Conservation (phyloP, 2,888 invertebrate species). For the Pyrgus malvae region DNA sequence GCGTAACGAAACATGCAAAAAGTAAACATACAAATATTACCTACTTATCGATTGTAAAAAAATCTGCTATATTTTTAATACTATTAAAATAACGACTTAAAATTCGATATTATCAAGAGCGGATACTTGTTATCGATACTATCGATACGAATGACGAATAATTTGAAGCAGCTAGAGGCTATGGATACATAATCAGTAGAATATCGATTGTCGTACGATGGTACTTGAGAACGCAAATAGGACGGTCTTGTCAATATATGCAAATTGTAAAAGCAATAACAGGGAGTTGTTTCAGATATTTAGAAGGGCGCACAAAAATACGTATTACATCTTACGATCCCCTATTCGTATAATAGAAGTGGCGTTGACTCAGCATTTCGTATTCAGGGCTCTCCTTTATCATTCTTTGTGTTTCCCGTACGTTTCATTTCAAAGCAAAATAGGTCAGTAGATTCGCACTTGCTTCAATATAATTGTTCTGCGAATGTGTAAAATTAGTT, state of each 20-base stretch:
- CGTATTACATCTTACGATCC: conserved; percentile 34
- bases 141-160: no score
- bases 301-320: conserved; percentile 27
- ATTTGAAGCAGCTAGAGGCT: no score
- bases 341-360: conserved; percentile 45
- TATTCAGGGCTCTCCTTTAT: conserved; percentile 59
- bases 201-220: no score
- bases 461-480: conserved; percentile 47
- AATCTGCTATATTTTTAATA: no score
- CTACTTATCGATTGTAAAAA: no score
- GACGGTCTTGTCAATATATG: neutral
- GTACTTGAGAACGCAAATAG: no score
- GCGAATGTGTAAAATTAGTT: conserved; percentile 28
- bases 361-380: conserved; percentile 62
- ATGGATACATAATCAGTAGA: no score
- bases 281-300: conserved; percentile 5
- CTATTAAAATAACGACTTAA: no score
- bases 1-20: no score
- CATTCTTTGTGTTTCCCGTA: conserved; percentile 61
- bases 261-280: conserved; percentile 7
- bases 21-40: no score
- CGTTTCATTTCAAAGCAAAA: conserved; percentile 71
- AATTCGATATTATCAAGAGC: no score
- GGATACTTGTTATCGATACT: no score
- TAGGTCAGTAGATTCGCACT: conserved; percentile 63